Conservation (phyloP, 92 coral and sea anemone genomes). For the Metridium senile region DNA sequence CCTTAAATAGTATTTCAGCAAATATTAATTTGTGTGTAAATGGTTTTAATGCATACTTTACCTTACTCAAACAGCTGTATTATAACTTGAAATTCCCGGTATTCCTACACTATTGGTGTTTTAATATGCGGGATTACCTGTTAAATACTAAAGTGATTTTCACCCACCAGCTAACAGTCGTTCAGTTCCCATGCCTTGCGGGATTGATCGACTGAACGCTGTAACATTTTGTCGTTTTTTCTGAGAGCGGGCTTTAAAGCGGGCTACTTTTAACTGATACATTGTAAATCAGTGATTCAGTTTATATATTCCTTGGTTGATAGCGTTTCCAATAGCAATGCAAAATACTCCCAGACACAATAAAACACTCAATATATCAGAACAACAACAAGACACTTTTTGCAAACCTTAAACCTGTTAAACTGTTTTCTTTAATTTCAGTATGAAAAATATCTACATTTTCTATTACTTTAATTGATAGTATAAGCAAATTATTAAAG, state of each 20-base stretch:
- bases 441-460: neutral
- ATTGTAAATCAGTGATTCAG: too few relatives aligned
- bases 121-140: conserved; percentile 7
- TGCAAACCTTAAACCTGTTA: too few relatives aligned
- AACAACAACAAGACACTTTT: too few relatives aligned
- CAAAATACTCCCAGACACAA: too few relatives aligned
- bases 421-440: too few relatives aligned
- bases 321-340: too few relatives aligned
- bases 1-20: neutral
- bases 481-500: neutral
- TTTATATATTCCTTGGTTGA: too few relatives aligned
- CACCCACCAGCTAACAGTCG: conserved; percentile 23
- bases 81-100: conserved; percentile 1
- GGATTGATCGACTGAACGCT: neutral
- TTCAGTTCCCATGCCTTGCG: conserved; percentile 6
- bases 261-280: too few relatives aligned
- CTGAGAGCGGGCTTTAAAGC: too few relatives aligned
- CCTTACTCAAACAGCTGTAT: neutral
- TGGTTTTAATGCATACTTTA: neutral
- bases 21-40: neutral
- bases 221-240: neutral
- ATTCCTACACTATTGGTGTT: neutral
- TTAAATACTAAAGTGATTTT: conserved; percentile 1
- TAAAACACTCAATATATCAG: too few relatives aligned
- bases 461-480: neutral